Conservation (phyloP, 2,797 vertebrate species). For the Gila robusta region DNA sequence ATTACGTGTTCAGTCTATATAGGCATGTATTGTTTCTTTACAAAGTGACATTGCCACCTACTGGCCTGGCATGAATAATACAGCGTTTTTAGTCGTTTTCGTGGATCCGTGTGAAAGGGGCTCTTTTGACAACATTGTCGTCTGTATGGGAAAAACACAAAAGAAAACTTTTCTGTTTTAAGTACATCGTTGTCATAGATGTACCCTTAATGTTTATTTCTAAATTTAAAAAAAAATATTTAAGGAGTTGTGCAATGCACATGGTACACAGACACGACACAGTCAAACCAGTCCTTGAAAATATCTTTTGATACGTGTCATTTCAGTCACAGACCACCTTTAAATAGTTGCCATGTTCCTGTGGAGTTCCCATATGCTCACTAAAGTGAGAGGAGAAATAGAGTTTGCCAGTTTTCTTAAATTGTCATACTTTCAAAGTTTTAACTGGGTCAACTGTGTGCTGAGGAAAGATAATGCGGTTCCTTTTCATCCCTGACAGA, state of each 20-base stretch:
- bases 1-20: no score
- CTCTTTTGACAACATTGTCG: no score
- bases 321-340: constrained; percentile 13
- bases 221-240: neutral
- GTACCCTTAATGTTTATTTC: neutral
- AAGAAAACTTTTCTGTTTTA: no score
- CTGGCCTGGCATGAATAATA: no score
- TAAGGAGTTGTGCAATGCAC: neutral
- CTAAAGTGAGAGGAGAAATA: constrained; percentile 38
- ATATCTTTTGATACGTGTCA: neutral
- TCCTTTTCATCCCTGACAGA: constrained; percentile 54
- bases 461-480: constrained; percentile 59
- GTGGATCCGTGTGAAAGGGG: fast-evolving
- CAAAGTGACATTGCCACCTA: no score
- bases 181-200: no score
- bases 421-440: constrained; percentile 53
- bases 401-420: constrained; percentile 54
- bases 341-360: constrained; percentile 45
- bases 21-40: no score
- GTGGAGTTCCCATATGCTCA: constrained; percentile 24
- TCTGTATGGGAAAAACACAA: no score
- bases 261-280: neutral
- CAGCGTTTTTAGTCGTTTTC: no score
- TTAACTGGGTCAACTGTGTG: constrained; percentile 65
- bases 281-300: constrained; percentile 17